Percentiles rank a stretch among this genome's conserved stretches.
phyloP scores from a whole-genome alignment of 2,888 invertebrate species.

The Caenorhabditis auriculariae region DNA sequence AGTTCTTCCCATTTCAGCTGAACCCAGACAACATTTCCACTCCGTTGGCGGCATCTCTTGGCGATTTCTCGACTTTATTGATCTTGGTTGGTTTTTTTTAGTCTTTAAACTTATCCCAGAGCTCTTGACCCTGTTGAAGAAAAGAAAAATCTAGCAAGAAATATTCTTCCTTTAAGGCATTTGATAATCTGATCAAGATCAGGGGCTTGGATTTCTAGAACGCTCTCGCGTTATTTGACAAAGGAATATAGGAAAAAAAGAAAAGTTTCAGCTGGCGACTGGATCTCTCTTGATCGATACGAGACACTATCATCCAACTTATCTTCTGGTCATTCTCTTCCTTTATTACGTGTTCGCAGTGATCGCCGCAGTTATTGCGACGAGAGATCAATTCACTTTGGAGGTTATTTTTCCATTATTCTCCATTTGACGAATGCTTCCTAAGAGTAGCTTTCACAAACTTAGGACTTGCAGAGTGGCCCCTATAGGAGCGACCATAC shows the following conservation, averaged over 20 bases:
- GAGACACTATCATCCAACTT: constrained; percentile 14
- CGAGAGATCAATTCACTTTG: constrained; percentile 31
- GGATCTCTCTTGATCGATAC: constrained; percentile 23
- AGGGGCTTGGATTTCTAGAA: no score
- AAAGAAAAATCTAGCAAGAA: not conserved
- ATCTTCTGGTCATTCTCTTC: constrained; percentile 26
- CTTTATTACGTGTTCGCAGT: constrained; percentile 31
- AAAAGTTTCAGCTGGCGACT: constrained; percentile 20
- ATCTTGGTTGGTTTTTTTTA: constrained; percentile 28
- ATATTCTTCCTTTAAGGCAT: not conserved
- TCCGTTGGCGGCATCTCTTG: constrained; percentile 86
- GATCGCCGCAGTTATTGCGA: constrained; percentile 26
- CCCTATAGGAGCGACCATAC: no score
- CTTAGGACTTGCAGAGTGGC: no score
- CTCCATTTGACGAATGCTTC: no score
- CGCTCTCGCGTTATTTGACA: no score
- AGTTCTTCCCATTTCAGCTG: constrained; percentile 68
- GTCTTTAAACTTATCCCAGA: not conserved
- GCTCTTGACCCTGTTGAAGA: not conserved
- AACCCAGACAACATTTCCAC: constrained; percentile 92
- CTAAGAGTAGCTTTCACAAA: no score
- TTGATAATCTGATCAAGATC: not conserved
- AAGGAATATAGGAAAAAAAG: not conserved
- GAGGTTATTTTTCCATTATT: constrained; percentile 29
- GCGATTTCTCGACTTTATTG: constrained; percentile 80